Evolutionary conservation across 2,888 invertebrate species (phyloP).

Genomic region (Hylaea fasciaria): DNA sequence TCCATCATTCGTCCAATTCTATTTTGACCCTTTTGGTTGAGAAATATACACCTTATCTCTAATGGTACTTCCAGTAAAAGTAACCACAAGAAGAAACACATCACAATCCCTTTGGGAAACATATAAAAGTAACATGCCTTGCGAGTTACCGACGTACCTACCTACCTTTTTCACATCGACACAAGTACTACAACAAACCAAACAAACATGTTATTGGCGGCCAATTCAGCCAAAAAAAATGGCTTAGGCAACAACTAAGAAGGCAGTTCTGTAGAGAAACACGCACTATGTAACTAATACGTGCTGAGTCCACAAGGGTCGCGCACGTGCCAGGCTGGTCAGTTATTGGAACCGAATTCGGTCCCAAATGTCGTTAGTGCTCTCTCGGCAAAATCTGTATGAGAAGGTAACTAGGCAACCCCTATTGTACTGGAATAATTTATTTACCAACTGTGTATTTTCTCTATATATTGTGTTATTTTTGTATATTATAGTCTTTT

Average conservation of each 20-base stretch:
- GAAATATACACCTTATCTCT: too few relatives aligned
- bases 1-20: too few relatives aligned
- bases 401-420: conserved; percentile 8
- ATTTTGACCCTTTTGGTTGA: too few relatives aligned
- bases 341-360: conserved; percentile 29
- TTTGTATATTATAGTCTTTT: too few relatives aligned
- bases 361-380: conserved; percentile 25
- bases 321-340: conserved; percentile 25
- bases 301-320: conserved; percentile 30
- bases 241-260: conserved; percentile 15
- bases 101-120: too few relatives aligned
- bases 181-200: background rate
- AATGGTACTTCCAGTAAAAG: too few relatives aligned
- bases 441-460: too few relatives aligned
- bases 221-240: conserved; percentile 22
- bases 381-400: conserved; percentile 17
- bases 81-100: too few relatives aligned
- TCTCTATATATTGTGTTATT: too few relatives aligned
- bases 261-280: conserved; percentile 16
- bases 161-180: too few relatives aligned
- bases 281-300: conserved; percentile 23
- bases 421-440: background rate
- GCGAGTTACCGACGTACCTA: too few relatives aligned
- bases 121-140: too few relatives aligned
- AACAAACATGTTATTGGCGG: conserved; percentile 21